These are phyloP conservation scores for Eonycteris spelaea DNA, from an alignment of 2,113 vertebrate species.

Conservation along the genomic window DNA sequence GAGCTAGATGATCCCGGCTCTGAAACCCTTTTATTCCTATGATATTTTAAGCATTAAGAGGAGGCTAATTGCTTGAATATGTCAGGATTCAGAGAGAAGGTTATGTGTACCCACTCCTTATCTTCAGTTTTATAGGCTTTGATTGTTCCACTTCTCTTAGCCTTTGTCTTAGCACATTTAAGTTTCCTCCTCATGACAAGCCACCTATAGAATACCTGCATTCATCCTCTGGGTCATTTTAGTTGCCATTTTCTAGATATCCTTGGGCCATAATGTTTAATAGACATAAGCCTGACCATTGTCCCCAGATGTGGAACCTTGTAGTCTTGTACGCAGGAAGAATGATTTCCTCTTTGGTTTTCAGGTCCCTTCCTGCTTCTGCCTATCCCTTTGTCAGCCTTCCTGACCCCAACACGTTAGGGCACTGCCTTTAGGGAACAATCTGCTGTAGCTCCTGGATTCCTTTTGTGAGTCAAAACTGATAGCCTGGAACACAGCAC, in stretches of 20 bases:
- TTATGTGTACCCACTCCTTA: background rate
- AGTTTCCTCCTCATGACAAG: background rate
- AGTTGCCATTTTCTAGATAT: background rate
- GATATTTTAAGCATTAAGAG: constrained; percentile 22
- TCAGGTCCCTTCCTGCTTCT: background rate
- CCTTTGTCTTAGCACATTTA: background rate
- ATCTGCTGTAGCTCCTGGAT: background rate
- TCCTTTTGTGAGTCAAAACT: constrained; percentile 47
- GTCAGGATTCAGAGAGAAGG: constrained; percentile 29
- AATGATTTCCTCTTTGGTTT: constrained; percentile 25
- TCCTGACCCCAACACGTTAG: background rate
- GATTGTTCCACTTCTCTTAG: background rate
- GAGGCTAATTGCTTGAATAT: background rate
- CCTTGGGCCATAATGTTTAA: constrained; percentile 7
- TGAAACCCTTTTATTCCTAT: constrained; percentile 10
- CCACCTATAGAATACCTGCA: background rate
- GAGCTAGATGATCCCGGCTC: background rate
- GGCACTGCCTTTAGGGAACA: constrained; percentile 44
- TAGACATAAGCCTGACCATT: background rate
- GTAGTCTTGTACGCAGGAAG: background rate
- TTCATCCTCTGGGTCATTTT: background rate
- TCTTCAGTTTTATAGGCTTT: background rate
- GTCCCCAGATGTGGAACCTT: background rate
- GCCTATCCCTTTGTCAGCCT: background rate
- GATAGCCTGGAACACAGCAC: constrained; percentile 54